A percentile compares a stretch with the other conserved stretches of the same genome.
Conservation (phyloP, 2,888 invertebrate species). For the Drosophila leonis region DNA sequence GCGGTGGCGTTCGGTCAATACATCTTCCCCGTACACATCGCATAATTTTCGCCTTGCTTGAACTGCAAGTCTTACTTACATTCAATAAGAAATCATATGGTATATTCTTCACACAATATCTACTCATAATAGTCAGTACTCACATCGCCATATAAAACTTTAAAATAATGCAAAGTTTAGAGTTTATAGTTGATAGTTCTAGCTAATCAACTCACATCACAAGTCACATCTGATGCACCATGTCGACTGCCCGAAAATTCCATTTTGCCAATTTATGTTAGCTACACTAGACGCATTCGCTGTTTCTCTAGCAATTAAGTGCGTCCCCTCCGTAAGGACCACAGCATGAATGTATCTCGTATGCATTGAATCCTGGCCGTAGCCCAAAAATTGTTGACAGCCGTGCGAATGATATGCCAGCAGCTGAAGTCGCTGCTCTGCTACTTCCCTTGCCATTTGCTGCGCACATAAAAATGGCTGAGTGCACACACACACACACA, state of each 20-base stretch:
- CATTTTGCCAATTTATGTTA: slow-evolving; percentile 4
- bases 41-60: too few relatives aligned
- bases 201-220: slow-evolving; percentile 4
- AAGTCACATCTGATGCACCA: background rate
- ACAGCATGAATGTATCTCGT: slow-evolving; percentile 23
- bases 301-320: slow-evolving; percentile 43
- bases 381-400: slow-evolving; percentile 47
- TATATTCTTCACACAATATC: background rate
- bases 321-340: slow-evolving; percentile 9
- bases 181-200: too few relatives aligned
- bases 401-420: slow-evolving; percentile 38
- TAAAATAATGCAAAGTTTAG: background rate
- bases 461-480: slow-evolving; percentile 58
- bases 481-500: slow-evolving; percentile 52
- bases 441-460: background rate
- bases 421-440: slow-evolving; percentile 12
- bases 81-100: background rate
- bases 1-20: too few relatives aligned
- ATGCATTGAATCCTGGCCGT: slow-evolving; percentile 38
- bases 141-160: background rate
- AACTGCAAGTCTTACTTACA: too few relatives aligned
- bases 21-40: too few relatives aligned
- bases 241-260: background rate
- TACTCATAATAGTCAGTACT: too few relatives aligned
- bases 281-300: slow-evolving; percentile 4